Base-by-base conservation (phyloP, 2,113 vertebrate species). In the Coptodon rendalli region DNA sequence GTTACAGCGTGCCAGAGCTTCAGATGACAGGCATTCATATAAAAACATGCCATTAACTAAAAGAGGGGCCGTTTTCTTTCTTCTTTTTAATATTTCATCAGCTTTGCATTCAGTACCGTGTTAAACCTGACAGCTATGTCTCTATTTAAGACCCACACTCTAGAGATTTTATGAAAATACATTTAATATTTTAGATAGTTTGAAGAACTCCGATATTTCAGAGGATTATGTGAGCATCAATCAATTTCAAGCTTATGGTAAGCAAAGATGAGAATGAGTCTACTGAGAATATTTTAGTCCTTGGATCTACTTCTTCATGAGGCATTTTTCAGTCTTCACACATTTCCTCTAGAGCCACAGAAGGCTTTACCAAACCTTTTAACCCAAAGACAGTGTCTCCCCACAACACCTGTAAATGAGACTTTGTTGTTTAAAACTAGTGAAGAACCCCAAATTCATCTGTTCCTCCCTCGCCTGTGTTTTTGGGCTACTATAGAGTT, bases 21-120 rank as follows among this genome's bases (percentile, higher is more conserved):
- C 12, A 89, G 91, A 93, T 90, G 84, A 89, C 87, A 94, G 87
- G 89, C 89, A 6, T 91, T 9, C 80, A 80, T 89, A 73, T 2
- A 8, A 92, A 88, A 89, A 89, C 93, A 87, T 92, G 81, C 86
- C 87, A 94, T 95, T 94, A 93, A 87, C 80, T 83, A 43, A 88
- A 90, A 91, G 82, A 53, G 29, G 5, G 88, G 17, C 84, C 86
- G 81, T 38, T 63, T 80, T 76, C 24, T 48, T 86, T 87, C 83
- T 53, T 17, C 11, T 68, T 38, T 66, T 80, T 38, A 84, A 82
- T 53, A 11, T 89, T 80, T 11, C 40, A 78, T 40, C 61, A 71
- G 17, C 54, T 8, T 48, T 52, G 45, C 78, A 22, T 80, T 81
- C 80, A 66, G 54, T 48, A 29, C 53, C 24, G 8, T 22, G 27